These are phyloP conservation scores for Gastracanthus pulcherrimus DNA, from an alignment of 2,888 invertebrate genomes.

Conservation along the genomic window DNA sequence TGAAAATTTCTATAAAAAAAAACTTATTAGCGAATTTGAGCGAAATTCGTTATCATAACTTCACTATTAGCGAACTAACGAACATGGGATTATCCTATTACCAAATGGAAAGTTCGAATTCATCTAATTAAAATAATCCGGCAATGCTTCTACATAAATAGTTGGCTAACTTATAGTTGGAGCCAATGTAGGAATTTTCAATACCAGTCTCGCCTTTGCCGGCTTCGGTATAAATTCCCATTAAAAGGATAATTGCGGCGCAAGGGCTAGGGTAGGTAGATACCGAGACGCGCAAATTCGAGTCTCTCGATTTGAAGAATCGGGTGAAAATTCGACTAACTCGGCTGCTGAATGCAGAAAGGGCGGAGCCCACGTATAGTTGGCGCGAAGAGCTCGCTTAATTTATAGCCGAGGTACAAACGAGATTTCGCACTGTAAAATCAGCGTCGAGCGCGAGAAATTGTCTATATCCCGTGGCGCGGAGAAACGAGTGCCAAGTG, in stretches of 20 bases:
- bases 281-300: not conserved
- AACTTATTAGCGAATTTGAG: too few relatives aligned
- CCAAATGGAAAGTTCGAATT: too few relatives aligned
- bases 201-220: not conserved
- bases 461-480: not conserved
- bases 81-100: too few relatives aligned
- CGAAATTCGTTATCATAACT: too few relatives aligned
- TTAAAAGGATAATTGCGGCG: slow-evolving; percentile 29
- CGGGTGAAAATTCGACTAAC: slow-evolving; percentile 25
- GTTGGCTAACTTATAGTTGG: not conserved
- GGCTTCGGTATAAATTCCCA: slow-evolving; percentile 19
- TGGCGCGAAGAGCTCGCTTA: slow-evolving; percentile 10
- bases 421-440: slow-evolving; percentile 19
- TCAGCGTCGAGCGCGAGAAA: slow-evolving; percentile 21
- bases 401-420: slow-evolving; percentile 42
- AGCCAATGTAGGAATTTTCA: not conserved
- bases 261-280: not conserved
- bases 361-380: not conserved
- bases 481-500: not conserved
- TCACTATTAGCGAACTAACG: too few relatives aligned
- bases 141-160: not conserved
- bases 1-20: too few relatives aligned
- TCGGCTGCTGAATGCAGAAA: slow-evolving; percentile 3
- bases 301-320: slow-evolving; percentile 21
- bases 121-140: too few relatives aligned